Evolutionary conservation across 2,113 vertebrate genomes (phyloP).

Genomic region (Poeciliopsis turrubarensis): DNA sequence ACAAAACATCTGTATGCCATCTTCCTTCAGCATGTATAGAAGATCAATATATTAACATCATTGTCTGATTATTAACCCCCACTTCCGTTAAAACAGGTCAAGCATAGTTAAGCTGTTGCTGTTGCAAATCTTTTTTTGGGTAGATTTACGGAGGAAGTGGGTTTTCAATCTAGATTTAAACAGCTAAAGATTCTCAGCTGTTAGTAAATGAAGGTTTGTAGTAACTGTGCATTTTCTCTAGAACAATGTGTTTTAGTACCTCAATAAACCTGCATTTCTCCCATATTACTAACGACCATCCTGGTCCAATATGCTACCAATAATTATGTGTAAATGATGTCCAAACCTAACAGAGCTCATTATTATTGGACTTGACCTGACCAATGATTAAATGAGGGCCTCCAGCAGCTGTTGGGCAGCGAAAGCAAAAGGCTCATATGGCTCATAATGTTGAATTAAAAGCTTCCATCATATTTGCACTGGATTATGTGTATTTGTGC

Average conservation of each 20-base stretch:
- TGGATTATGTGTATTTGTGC: slow-evolving; percentile 18
- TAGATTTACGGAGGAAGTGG: neutral
- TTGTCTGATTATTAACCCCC: neutral
- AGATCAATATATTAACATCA: neutral
- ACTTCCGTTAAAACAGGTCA: neutral
- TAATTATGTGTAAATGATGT: slow-evolving; percentile 24
- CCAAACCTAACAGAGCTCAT: neutral
- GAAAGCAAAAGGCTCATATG: neutral
- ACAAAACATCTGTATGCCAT: neutral
- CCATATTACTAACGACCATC: neutral
- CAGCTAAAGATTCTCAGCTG: too few relatives aligned
- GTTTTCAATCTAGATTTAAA: too few relatives aligned
- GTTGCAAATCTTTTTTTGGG: neutral
- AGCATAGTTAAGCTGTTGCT: neutral
- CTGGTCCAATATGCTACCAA: neutral
- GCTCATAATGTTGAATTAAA: slow-evolving; percentile 12
- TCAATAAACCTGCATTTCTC: neutral
- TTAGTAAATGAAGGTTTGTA: too few relatives aligned
- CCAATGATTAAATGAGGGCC: slow-evolving; percentile 21
- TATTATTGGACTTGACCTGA: slow-evolving; percentile 14
- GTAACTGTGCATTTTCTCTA: neutral
- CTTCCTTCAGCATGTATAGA: neutral
- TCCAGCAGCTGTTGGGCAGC: slow-evolving; percentile 16
- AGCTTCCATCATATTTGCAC: slow-evolving; percentile 4
- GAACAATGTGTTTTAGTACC: neutral